Base-by-base conservation (phyloP, 2,797 vertebrate species). In the Pogoniulus pusillus region DNA sequence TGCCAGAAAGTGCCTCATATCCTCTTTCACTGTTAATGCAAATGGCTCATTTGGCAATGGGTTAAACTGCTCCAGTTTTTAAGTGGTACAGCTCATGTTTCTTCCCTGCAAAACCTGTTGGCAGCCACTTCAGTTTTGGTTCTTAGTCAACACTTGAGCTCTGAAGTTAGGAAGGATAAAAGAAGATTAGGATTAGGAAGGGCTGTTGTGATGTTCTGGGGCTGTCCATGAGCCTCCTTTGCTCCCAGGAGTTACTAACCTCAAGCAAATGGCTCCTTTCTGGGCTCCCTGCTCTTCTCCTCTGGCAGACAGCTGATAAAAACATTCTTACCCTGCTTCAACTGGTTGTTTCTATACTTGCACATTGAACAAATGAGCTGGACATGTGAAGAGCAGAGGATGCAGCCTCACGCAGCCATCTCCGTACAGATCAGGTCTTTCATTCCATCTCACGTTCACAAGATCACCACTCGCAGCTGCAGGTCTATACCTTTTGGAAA, bases 391-490 rank as follows among this genome's bases (percentile, higher is more conserved):
- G 30, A 29, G 64, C 0, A 1, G 23, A 10, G 35, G 18, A 35
- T 3, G 1, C 32, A 55, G 65, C 12, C 57, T 77, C 13, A 1
- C 2, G 3, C 14, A 59, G 13, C 32, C 27, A 5, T 18, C 64
- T 82, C 49, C 0, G 3, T 30, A 6, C 0, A 3, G 41, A 30
- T 35, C 58, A 30, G 2, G 1, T 29, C 41, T 72, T 91, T 54
- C 9, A 2, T 65, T 88, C 54, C 58, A 82, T 41, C 72, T 22
- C 5, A 19, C 30, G 5, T 29, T 91, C 11, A 0, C 29, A 18
- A 10, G 14, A 12, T 85, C 39, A 7, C 49, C 1, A 1, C 16
- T 55, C 60, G 4, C 0, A 0, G 2, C 0, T 82, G 41, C 41
- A 41, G 14, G 41, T 41, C 41, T 41, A 41, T 16, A 41, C n/a